phyloP scores from a whole-genome alignment of 2,113 vertebrate species.

The Rhabdomys dilectus region DNA sequence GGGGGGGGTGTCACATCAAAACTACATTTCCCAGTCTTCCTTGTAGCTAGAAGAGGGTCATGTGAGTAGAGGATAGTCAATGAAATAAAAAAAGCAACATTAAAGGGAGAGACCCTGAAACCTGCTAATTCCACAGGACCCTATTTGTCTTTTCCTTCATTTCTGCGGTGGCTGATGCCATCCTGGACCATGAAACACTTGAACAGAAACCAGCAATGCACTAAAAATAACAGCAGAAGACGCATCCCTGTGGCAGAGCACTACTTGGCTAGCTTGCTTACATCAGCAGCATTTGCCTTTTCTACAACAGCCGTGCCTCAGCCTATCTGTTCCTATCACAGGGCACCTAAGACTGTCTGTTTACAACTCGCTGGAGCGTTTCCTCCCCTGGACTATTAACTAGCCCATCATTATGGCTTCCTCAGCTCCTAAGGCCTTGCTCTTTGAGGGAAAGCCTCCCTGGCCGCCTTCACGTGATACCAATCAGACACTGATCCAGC shows the following conservation, averaged over 20 bases:
- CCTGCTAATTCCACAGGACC: neutral
- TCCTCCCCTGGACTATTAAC: neutral
- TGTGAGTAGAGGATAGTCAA: neutral
- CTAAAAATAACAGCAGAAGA: neutral
- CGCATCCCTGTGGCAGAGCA: neutral
- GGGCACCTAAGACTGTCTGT: neutral
- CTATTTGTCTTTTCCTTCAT: neutral
- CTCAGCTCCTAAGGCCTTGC: neutral
- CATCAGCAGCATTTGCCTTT: neutral
- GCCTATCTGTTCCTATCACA: neutral
- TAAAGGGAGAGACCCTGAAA: neutral
- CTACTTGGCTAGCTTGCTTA: neutral
- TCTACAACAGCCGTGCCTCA: neutral
- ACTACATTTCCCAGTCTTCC: constrained; percentile 57
- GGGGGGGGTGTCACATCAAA: neutral
- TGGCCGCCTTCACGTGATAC: neutral
- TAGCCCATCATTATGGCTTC: neutral
- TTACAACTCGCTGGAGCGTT: neutral
- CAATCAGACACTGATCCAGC: neutral
- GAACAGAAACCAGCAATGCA: neutral
- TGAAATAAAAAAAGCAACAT: neutral
- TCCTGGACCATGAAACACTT: neutral
- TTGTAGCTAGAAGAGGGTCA: neutral
- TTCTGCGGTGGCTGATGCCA: neutral
- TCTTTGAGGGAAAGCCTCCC: neutral